These are phyloP conservation scores for Oreonectes daqikongensis DNA, from an alignment of 2,797 vertebrate genomes.

Conservation along the genomic window DNA sequence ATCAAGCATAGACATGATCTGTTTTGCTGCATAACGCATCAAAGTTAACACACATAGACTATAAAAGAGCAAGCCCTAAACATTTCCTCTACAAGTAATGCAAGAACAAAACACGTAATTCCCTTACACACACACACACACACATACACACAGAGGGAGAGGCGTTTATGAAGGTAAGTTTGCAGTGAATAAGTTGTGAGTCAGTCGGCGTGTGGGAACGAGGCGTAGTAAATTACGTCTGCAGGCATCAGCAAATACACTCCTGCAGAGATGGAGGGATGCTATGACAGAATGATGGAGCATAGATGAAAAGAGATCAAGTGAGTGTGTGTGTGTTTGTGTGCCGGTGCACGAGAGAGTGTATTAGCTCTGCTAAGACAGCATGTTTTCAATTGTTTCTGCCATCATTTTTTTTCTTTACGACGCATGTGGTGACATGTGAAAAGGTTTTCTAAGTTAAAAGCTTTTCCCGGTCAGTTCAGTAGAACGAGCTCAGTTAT, in stretches of 20 bases:
- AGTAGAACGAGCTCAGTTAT: slow-evolving; percentile 35
- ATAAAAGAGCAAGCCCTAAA: background rate
- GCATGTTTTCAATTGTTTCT: slow-evolving; percentile 54
- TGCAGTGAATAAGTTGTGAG: slow-evolving; percentile 53
- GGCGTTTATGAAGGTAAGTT: slow-evolving; percentile 54
- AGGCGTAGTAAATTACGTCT: slow-evolving; percentile 61
- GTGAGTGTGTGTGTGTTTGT: slow-evolving; percentile 43
- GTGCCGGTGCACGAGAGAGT: slow-evolving; percentile 35
- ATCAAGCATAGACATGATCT: background rate
- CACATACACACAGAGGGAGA: background rate
- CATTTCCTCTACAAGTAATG: background rate
- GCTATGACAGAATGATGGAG: slow-evolving; percentile 61
- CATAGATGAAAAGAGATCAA: slow-evolving; percentile 54
- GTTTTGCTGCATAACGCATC: background rate
- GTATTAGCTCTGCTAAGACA: slow-evolving; percentile 48
- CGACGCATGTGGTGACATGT: slow-evolving; percentile 37
- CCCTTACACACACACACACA: background rate
- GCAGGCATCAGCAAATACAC: slow-evolving; percentile 64
- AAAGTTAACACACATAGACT: background rate
- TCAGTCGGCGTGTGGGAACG: slow-evolving; percentile 50
- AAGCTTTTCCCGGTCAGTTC: slow-evolving; percentile 38
- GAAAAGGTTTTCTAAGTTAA: slow-evolving; percentile 47
- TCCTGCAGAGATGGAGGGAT: slow-evolving; percentile 57
- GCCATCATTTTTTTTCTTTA: slow-evolving; percentile 38
- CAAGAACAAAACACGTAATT: background rate